Evolutionary conservation across 2,888 invertebrate genomes (phyloP).

Genomic region (Pristionchus entomophagus): DNA sequence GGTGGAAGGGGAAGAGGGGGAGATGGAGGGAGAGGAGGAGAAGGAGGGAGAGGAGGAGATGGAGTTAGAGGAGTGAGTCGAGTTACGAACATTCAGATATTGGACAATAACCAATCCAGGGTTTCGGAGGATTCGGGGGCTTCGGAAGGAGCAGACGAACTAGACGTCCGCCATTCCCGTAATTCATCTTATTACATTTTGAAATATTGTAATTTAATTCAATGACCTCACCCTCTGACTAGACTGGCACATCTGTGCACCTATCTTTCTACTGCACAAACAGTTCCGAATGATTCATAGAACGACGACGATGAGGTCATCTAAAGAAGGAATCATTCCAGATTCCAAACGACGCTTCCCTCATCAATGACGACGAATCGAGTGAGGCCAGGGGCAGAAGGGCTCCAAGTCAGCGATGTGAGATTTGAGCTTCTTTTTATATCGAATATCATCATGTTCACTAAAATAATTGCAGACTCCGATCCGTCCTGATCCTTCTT

Average conservation of each 20-base stretch:
- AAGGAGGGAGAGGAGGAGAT: neutral
- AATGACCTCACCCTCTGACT: too few species aligned
- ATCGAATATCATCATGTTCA: too few species aligned
- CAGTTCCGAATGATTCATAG: neutral
- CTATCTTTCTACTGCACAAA: neutral
- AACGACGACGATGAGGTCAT: constrained; percentile 4
- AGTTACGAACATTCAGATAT: neutral
- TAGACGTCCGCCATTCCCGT: neutral
- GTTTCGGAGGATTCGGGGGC: neutral
- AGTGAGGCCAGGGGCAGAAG: neutral
- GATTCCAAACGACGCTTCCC: neutral
- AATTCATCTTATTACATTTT: too few species aligned
- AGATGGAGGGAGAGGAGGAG: constrained; percentile 28
- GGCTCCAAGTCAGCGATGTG: constrained; percentile 22
- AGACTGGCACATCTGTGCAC: too few species aligned
- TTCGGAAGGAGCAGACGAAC: neutral
- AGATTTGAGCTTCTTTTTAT: neutral
- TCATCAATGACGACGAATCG: neutral
- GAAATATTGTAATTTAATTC: too few species aligned
- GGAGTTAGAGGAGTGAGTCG: neutral
- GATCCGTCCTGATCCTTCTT: neutral
- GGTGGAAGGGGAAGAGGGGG: neutral
- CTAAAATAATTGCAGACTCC: neutral
- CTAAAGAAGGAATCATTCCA: neutral
- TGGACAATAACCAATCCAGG: too few species aligned